Conservation (phyloP, 1,140 invertebrate species). For the Pseudomyrmex sp. region DNA sequence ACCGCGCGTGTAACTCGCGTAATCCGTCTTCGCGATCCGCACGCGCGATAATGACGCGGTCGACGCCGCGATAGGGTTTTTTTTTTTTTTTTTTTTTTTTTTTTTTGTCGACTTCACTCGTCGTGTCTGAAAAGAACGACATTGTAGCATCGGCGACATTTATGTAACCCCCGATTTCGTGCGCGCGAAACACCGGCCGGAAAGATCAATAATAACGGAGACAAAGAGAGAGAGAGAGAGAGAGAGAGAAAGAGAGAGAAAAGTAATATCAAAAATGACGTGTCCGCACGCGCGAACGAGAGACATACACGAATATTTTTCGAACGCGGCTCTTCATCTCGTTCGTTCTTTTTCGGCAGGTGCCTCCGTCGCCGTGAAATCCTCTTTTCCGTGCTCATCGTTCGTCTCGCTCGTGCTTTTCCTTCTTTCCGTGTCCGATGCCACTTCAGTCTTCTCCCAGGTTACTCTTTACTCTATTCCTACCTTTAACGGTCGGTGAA, state of each 20-base stretch:
- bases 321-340: constrained; percentile 1
- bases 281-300: constrained; percentile 3
- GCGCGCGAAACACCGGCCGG: background rate
- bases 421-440: background rate
- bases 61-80: background rate
- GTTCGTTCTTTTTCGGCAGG: constrained; percentile 45
- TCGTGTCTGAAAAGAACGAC: background rate
- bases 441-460: constrained; percentile 33
- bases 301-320: constrained; percentile 20
- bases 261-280: constrained; percentile 52
- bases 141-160: constrained; percentile 1
- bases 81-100: background rate
- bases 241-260: background rate
- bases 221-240: background rate
- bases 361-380: constrained; percentile 61
- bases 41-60: constrained; percentile 1
- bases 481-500: constrained; percentile 67
- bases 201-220: constrained; percentile 16
- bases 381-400: constrained; percentile 48
- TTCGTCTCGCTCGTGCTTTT: constrained; percentile 26
- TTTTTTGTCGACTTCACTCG: constrained; percentile 1
- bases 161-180: background rate
- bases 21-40: constrained; percentile 17
- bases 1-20: constrained; percentile 3
- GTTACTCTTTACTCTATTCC: constrained; percentile 40